Evolutionary conservation across 2,113 vertebrate genomes (phyloP), one percentile per base, ranked within the genome.

Genomic region (Platichthys flesus): DNA sequence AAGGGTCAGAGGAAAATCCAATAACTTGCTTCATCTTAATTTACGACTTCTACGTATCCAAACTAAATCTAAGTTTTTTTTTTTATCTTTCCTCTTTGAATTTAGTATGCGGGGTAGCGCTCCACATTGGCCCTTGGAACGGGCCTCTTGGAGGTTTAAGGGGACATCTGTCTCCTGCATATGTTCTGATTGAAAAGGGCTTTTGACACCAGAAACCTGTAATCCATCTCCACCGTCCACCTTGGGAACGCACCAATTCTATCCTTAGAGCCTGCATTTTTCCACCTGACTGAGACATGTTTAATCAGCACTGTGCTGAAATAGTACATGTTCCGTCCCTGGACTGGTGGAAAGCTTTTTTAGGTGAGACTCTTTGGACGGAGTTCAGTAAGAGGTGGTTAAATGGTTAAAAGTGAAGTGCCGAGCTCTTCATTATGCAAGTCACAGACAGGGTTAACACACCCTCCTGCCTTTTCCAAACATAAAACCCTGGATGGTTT

Each of bases 171-270:
- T 57, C 56, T 6, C 47, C 9, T 58, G 1, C 23, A 56, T 10
- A 21, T 1, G 1, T 18, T 49, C 51, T 21, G 7, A n/a, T 3
- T 21, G 5, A 69, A 66, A 12, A 42, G 40, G 1, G n/a, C 15
- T 31, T 52, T 7, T 69, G 76, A 77, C 26, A 83, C 81, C 70
- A 70, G 78, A 84, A 59, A 76, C 65, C 37, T 67, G 65, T 65
- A 61, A 74, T 60, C 13, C 31, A 66, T 68, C 45, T 47, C 18
- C 55, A 37, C 40, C 45, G 57, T 40, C 24, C 7, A 60, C 10
- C 26, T 21, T 63, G 16, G 37, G 3, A 5, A 62, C 26, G 64
- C 6, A 70, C 49, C 24, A 65, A 15, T 9, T 57, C 40, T 24
- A 55, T 13, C 28, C 12, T 84, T 90, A 91, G 82, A 40, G 3